Evolutionary conservation across 2,797 vertebrate genomes (phyloP), one percentile per base, ranked within the genome.

Genomic region (Capromys pilorides): DNA sequence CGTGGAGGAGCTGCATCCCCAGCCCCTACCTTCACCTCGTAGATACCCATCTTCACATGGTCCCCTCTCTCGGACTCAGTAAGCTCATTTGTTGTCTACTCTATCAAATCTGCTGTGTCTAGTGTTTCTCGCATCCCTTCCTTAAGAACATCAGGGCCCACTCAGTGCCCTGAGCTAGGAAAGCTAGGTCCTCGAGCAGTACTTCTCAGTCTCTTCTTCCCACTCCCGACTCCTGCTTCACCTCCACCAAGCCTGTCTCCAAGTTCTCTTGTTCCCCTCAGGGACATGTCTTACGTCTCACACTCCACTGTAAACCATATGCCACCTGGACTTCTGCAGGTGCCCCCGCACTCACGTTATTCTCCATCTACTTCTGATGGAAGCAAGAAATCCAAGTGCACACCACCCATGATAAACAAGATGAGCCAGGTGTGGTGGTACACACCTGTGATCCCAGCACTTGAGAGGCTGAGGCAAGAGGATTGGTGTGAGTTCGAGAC

Each of bases 231-330:
- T 79, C 26, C 73, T 67, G 84, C 12, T 24, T 31, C 57, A 86
- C 28, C 64, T 36, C 28, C 0, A n/a, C 81, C 41, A 95, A 49
- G 66, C 85, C 73, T 91, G 21, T 90, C 51, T 59, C 81, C n/a
- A 88, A 39, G 26, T 67, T 61, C 67, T 85, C 26, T 67, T 41
- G 73, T 78, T 92, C 88, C 91, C 69, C 86, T 91, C 57, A 26
- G 16, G 67, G 71, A 92, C 4, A 21, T 26, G 88, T 36, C 71
- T 86, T 36, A 49, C 28, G 12, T 57, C 31, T 82, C 16, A 73
- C 24, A 2, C 16, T 49, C 84, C 54, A 14, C 21, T 26, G 39
- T 1, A 14, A 2, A 11, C 69, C 12, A 12, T 41, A 28, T 10
- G 24, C 71, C 41, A 61, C 31, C 73, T 45, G 12, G 71, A 62